Conservation (phyloP, 2,113 vertebrate species). For the Aptenodytes forsteri region DNA sequence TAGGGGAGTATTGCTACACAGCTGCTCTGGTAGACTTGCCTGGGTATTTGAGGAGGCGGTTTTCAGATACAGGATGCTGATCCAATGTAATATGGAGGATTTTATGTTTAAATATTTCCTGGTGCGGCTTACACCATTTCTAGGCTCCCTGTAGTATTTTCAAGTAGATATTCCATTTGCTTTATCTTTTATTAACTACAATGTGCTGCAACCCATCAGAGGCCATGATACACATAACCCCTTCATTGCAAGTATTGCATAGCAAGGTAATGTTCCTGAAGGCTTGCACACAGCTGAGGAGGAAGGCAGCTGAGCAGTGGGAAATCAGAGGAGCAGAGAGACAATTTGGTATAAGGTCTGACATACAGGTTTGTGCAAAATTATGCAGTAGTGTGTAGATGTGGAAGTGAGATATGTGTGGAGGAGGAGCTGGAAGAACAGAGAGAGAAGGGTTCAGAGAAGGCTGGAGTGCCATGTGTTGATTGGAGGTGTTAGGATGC, state of each 20-base stretch:
- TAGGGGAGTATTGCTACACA: neutral
- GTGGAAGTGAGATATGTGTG: neutral
- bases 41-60: neutral
- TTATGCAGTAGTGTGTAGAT: neutral
- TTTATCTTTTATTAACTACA: neutral
- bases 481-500: neutral
- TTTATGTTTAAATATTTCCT: neutral
- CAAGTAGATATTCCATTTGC: neutral
- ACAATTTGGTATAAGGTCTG: neutral
- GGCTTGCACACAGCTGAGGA: neutral
- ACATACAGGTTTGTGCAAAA: neutral
- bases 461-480: neutral
- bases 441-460: neutral
- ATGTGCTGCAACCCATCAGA: neutral
- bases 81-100: neutral
- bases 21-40: neutral
- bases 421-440: neutral
- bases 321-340: neutral
- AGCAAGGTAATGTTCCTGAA: neutral
- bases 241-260: neutral
- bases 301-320: neutral
- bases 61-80: neutral
- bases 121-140: neutral
- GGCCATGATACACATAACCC: accelerated
- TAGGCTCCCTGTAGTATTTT: neutral